Conservation (phyloP, 2,888 invertebrate genomes). For the Thysanoteuthis rhombus region DNA sequence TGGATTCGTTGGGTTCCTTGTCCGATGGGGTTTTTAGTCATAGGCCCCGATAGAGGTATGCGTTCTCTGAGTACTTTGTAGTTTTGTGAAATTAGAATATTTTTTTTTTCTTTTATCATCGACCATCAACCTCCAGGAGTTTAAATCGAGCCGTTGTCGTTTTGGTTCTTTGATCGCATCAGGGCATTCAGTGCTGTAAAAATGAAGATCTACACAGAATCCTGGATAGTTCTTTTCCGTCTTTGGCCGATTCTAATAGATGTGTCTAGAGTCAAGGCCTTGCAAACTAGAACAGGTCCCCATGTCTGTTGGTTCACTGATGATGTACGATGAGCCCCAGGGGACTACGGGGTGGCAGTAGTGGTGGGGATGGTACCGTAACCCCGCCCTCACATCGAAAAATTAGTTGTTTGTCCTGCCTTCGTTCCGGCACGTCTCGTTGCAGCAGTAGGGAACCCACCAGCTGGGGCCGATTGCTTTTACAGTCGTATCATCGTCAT, state of each 20-base stretch:
- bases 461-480: background rate
- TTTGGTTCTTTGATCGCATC: background rate
- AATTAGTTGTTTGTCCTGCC: background rate
- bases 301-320: background rate
- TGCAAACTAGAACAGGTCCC: background rate
- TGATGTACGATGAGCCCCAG: background rate
- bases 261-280: background rate
- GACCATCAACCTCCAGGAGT: too few species aligned
- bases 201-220: background rate
- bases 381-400: background rate
- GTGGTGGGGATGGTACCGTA: background rate
- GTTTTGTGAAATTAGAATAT: too few species aligned
- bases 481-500: background rate
- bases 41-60: too few species aligned
- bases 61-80: too few species aligned
- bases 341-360: background rate
- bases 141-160: too few species aligned
- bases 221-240: background rate
- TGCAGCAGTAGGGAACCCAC: background rate
- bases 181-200: background rate
- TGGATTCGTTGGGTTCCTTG: too few species aligned
- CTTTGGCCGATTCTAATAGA: background rate
- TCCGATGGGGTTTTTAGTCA: too few species aligned
- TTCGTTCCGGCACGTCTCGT: background rate
- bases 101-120: too few species aligned